Evolutionary conservation across 2,888 invertebrate genomes (phyloP).

Genomic region (Opisthograptis luteolata): DNA sequence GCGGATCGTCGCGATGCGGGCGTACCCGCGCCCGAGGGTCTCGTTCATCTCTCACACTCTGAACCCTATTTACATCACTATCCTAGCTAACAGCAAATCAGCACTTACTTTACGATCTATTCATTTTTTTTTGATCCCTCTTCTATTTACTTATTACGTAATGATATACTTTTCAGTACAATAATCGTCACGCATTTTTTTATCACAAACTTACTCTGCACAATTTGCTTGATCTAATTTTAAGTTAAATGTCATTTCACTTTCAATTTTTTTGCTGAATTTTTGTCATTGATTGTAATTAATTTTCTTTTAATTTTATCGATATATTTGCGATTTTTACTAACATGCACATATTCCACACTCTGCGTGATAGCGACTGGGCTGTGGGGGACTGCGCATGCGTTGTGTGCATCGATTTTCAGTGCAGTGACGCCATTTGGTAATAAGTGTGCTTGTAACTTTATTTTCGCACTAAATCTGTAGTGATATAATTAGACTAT

Average conservation of each 20-base stretch:
- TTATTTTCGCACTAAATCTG: no score
- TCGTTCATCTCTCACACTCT: constrained; percentile 81
- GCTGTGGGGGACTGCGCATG: constrained; percentile 11
- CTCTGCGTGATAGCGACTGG: constrained; percentile 11
- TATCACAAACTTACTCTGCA: not conserved
- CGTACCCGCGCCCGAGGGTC: constrained; percentile 87
- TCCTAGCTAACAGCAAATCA: not conserved
- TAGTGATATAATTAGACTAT: no score
- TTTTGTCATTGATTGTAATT: not conserved
- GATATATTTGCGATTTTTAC: constrained; percentile 6
- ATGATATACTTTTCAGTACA: constrained; percentile 5
- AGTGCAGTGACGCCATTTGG: constrained; percentile 14
- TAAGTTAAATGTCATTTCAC: constrained; percentile 5
- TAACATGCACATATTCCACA: constrained; percentile 4
- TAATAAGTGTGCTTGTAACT: not conserved
- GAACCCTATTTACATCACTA: constrained; percentile 2
- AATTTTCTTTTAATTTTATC: not conserved
- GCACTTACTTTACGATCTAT: not conserved
- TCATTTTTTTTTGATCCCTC: constrained; percentile 9
- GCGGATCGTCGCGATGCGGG: constrained; percentile 84
- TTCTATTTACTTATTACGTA: constrained; percentile 15
- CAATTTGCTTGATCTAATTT: not conserved
- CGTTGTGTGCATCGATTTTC: constrained; percentile 20
- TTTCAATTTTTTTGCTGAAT: not conserved
- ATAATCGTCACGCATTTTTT: constrained; percentile 6